Evolutionary conservation across 2,797 vertebrate genomes (phyloP).

Genomic region (Tapirus indicus): DNA sequence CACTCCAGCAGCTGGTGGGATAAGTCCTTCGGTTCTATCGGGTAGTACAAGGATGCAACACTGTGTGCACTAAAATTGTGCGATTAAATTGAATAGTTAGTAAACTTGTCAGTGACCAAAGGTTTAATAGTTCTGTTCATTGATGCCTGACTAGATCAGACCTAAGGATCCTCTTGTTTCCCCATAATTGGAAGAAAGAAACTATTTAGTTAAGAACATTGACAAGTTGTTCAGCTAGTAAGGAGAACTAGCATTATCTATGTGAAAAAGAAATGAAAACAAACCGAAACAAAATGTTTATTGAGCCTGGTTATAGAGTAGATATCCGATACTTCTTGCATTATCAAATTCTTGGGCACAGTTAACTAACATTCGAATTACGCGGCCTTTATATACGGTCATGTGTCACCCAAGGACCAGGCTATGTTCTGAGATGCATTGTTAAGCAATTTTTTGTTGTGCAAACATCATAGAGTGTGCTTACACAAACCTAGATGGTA

Average conservation of each 20-base stretch:
- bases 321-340: fast-evolving
- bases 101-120: not conserved
- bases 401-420: too few species aligned
- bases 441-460: too few species aligned
- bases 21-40: not conserved
- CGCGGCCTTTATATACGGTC: not conserved
- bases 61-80: not conserved
- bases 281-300: not conserved
- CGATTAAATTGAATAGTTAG: not conserved
- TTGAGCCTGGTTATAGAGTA: not conserved
- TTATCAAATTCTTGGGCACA: not conserved
- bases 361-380: not conserved
- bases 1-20: not conserved
- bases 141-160: not conserved
- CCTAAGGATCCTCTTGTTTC: not conserved
- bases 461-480: too few species aligned
- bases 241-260: not conserved
- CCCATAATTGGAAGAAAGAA: not conserved
- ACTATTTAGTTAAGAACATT: not conserved
- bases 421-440: too few species aligned
- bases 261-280: not conserved
- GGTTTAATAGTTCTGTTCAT: not conserved
- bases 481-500: too few species aligned
- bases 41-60: not conserved
- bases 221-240: not conserved